These are phyloP conservation scores for Alligator sinensis DNA, from an alignment of 2,113 vertebrate genomes.

Conservation along the genomic window DNA sequence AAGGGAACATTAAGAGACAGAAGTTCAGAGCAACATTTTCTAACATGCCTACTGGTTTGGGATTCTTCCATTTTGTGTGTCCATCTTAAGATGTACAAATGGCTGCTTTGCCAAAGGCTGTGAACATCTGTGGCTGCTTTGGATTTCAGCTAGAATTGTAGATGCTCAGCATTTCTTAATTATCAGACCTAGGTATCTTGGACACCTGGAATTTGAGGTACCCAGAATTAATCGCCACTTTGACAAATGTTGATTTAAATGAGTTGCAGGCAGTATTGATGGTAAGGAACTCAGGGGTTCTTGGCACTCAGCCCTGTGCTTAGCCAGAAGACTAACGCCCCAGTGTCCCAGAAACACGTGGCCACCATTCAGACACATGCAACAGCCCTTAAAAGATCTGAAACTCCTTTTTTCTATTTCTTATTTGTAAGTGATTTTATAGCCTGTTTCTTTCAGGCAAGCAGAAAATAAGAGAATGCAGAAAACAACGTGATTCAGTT, in stretches of 20 bases:
- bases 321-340: accelerated
- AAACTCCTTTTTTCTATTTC: neutral
- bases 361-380: neutral
- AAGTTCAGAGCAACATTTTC: neutral
- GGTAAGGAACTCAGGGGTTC: neutral
- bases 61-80: neutral
- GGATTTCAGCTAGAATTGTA: neutral
- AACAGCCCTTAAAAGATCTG: neutral
- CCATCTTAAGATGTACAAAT: neutral
- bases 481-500: slow-evolving; percentile 48
- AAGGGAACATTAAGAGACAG: neutral
- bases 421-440: slow-evolving; percentile 35
- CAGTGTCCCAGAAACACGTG: neutral
- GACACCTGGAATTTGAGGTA: neutral
- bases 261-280: neutral
- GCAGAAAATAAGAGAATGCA: slow-evolving; percentile 3
- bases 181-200: neutral
- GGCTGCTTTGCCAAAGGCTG: neutral
- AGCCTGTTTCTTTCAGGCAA: slow-evolving; percentile 22
- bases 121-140: neutral
- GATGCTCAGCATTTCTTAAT: neutral
- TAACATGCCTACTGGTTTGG: neutral
- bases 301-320: neutral
- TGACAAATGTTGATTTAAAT: neutral
- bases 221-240: neutral